These are phyloP conservation scores for Dolichopus griseipennis DNA, from an alignment of 2,888 invertebrate species.

Conservation along the genomic window DNA sequence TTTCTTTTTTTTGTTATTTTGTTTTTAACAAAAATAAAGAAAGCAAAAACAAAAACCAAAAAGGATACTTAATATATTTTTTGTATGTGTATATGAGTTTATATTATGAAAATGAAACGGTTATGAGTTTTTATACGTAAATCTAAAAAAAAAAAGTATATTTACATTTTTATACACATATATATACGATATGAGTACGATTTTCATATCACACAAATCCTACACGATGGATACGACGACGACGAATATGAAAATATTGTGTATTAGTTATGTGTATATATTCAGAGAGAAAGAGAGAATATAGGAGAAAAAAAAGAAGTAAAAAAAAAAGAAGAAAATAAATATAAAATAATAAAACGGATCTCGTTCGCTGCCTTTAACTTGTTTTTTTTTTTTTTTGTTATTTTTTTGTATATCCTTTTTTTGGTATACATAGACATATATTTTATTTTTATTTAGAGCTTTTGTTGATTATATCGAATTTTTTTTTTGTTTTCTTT, in stretches of 20 bases:
- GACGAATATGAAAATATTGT: neutral
- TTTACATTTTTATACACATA: neutral
- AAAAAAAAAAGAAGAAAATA: neutral
- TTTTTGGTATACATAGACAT: neutral
- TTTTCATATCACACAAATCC: too few species aligned
- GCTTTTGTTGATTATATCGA: neutral
- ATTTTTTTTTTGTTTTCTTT: neutral
- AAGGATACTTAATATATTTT: neutral
- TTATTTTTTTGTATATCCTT: neutral
- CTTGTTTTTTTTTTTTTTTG: neutral
- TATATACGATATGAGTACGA: neutral
- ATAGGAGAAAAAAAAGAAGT: neutral
- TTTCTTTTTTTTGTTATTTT: neutral
- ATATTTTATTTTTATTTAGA: neutral
- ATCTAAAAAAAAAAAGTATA: neutral
- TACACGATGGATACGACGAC: neutral
- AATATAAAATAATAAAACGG: neutral
- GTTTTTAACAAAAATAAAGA: neutral
- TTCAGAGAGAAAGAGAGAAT: neutral
- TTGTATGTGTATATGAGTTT: neutral
- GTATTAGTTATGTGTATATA: neutral
- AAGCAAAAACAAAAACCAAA: neutral
- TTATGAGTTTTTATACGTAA: neutral
- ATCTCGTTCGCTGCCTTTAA: neutral
- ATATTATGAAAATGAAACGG: conserved; percentile 1